Base-by-base conservation (phyloP, 2,113 vertebrate species). In the Bubo scandiacus region DNA sequence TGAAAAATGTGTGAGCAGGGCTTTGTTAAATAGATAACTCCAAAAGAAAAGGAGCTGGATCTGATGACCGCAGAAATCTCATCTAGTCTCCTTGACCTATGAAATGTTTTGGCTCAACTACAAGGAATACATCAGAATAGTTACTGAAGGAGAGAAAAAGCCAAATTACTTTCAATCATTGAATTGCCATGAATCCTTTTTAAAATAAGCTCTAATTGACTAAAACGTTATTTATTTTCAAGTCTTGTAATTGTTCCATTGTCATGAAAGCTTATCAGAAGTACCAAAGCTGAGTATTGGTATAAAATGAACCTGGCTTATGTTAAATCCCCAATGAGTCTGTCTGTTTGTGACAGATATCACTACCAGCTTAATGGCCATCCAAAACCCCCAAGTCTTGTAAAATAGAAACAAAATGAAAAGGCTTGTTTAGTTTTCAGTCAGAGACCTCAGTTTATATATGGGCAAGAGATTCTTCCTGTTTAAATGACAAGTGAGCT, bases 181-280 rank as follows among this genome's bases (percentile, higher is more conserved):
- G 83, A 86, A 81, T 94, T 81, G 20, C 52, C 30, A 40, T 58
- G 51, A 85, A 83, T 87, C 47, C 30, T 68, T 84, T 81, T 59
- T 11, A 91, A 92, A 96, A 54, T 81, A 75, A 89, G 65, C 25
- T 81, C 16, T 54, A 79, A 92, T 91, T 79, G 83, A 92, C 63
- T 74, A 47, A 78, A 79, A 32, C 63, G 16, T 95, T 73, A 81
- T 92, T 92, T 96, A 63, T 96, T 94, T 95, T 83, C 55, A 72
- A 86, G 83, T 87, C 84, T 51, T 81, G 55, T 79, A 92, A 89
- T 87, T 89, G 73, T 91, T 89, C 42, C 42, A 52, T 79, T 87
- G 86, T 94, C 52, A 63, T 30, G 47, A 66, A 75, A 92, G 77
- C 78, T 97, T 91, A 95, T 91, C 87, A 89, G 78, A 71, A 63